Base-by-base conservation (phyloP, 1,140 invertebrate genomes). In the Lutraria rhynchaena region DNA sequence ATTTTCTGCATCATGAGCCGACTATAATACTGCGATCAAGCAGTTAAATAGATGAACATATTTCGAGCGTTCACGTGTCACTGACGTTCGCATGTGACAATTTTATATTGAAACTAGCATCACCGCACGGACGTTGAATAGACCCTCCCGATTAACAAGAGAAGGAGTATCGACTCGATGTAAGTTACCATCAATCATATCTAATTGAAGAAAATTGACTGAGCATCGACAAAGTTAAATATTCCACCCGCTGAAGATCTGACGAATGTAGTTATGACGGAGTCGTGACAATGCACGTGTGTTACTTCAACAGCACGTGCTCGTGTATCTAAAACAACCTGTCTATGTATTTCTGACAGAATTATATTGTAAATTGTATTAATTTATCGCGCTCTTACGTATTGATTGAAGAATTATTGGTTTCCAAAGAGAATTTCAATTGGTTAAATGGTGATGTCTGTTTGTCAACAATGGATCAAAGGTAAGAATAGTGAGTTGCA, bases 161-260 rank as follows among this genome's bases (percentile, higher is more conserved):
- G 49, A 37, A 35, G 49, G 49, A 57, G 57, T 35, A 41, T 57
- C 31, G 51, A 55, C 19, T 37, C 31, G 57, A 71, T 71, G 57
- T 71, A 71, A 55, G 57, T 22, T 49, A 44, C 57, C 46, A 75
- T 75, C 73, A 75, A 75, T 75, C 55, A 61, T 24, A 61, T 13
- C 51, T 70, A 80, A 80, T 80, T 80, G 76, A 41, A 41, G 76
- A 80, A 80, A 80, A 80, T 80, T 80, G 76, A 70, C 44, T 80
- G 76, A 49, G 49, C 76, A 80, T 41, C 51, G 37, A 80, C 76
- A 80, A 80, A 80, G 65, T 80, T 70, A 80, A 80, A 80, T 80
- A 80, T 80, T 80, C 41, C 49, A 44, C 22, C 37, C 46, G 46
- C 31, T 69, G 53, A 51, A 60, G 63, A 67, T 31, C 51, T 31